Evolutionary conservation across 2,797 vertebrate species (phyloP).

Genomic region (Muscicapa comitata): DNA sequence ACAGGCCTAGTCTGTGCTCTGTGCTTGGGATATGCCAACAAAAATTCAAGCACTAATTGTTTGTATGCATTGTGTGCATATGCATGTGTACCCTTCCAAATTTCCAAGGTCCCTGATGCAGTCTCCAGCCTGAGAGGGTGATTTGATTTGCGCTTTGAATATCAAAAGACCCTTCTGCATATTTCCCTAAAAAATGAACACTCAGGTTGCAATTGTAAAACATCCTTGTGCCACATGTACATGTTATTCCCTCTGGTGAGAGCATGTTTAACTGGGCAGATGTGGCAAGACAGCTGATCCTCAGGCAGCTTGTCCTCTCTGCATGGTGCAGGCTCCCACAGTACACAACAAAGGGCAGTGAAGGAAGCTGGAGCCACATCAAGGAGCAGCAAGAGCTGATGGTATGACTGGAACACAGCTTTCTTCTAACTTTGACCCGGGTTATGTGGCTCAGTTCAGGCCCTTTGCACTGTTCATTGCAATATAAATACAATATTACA

Average conservation of each 20-base stretch:
- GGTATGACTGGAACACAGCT: rapidly evolving
- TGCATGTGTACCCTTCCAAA: not conserved
- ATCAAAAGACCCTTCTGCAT: not conserved
- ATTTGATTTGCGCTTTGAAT: not conserved
- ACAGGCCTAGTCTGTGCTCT: not conserved
- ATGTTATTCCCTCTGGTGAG: not conserved
- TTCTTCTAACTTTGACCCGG: not conserved
- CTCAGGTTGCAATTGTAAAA: not conserved
- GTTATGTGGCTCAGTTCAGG: not conserved
- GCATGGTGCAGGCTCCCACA: rapidly evolving
- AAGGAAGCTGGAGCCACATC: not conserved
- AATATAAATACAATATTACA: not conserved
- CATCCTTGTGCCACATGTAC: not conserved
- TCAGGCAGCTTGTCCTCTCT: not conserved
- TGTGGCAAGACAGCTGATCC: not conserved
- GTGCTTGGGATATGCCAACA: not conserved
- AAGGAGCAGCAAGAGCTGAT: not conserved
- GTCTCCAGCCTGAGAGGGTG: not conserved
- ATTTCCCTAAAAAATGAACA: not conserved
- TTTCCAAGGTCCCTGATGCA: not conserved
- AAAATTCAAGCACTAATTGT: not conserved
- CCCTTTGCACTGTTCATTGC: not conserved
- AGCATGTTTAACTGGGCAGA: not conserved
- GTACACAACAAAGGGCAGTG: not conserved
- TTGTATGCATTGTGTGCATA: not conserved